Percentiles rank a stretch among this genome's conserved stretches.
Conservation (phyloP, 2,113 vertebrate species). For the Microcebus murinus region DNA sequence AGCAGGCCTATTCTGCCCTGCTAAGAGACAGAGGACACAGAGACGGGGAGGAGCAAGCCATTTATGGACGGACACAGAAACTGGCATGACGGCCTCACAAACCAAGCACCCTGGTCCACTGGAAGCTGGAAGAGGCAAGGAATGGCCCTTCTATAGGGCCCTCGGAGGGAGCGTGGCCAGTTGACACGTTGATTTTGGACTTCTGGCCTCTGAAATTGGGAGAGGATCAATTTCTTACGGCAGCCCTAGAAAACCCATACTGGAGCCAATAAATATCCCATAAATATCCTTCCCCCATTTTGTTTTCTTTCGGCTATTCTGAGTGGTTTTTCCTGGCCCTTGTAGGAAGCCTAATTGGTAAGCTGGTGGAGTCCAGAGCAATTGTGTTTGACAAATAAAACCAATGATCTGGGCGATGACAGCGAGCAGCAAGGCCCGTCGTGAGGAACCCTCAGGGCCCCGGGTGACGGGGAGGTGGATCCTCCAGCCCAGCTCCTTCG, state of each 20-base stretch:
- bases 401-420: not conserved
- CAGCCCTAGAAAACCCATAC: not conserved
- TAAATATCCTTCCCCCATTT: no score
- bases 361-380: not conserved
- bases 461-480: rapidly evolving
- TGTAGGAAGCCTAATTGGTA: not conserved
- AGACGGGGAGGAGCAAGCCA: not conserved
- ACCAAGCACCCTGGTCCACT: rapidly evolving
- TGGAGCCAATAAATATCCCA: not conserved
- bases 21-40: not conserved
- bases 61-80: not conserved
- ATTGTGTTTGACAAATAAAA: not conserved
- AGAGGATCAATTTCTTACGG: not conserved
- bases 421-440: not conserved
- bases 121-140: not conserved
- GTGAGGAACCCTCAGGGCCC: not conserved
- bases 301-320: not conserved
- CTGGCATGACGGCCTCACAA: not conserved
- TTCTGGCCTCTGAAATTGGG: not conserved
- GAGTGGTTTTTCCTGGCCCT: not conserved
- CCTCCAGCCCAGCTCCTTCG: not conserved
- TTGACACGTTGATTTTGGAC: not conserved
- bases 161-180: not conserved
- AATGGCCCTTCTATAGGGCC: not conserved
- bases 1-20: not conserved